Evolutionary conservation across 2,888 invertebrate genomes (phyloP).

Genomic region (Drosophila paucipuncta): DNA sequence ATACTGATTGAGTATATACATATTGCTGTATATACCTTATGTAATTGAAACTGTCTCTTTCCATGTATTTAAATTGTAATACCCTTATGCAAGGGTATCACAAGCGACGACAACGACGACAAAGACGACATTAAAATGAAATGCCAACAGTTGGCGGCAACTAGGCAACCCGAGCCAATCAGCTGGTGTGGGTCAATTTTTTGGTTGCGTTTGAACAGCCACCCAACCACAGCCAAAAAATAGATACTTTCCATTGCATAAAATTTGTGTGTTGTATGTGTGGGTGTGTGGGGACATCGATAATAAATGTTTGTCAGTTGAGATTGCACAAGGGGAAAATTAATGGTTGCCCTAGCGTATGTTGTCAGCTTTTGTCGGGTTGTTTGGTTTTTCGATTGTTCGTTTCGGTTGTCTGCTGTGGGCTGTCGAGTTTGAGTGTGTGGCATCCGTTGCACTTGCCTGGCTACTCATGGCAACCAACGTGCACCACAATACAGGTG

Average conservation of each 20-base stretch:
- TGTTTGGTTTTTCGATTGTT: conserved; percentile 9
- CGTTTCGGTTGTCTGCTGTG: conserved; percentile 1
- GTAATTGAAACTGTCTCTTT: neutral
- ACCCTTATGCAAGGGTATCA: neutral
- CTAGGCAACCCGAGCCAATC: conserved; percentile 29
- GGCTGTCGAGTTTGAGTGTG: conserved; percentile 11
- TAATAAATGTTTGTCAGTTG: conserved; percentile 70
- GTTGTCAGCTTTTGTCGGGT: neutral
- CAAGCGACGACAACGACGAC: neutral
- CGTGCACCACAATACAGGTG: conserved; percentile 40
- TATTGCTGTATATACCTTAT: neutral
- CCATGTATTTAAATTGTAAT: neutral
- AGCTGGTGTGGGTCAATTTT: conserved; percentile 27
- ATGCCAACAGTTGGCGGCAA: conserved; percentile 47
- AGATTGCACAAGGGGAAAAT: conserved; percentile 61
- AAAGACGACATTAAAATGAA: conserved; percentile 17
- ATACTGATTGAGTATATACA: neutral
- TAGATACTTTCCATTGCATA: conserved; percentile 71
- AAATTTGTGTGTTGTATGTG: conserved; percentile 44
- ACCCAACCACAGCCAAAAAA: conserved; percentile 56
- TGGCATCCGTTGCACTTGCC: conserved; percentile 32
- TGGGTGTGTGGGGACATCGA: conserved; percentile 33
- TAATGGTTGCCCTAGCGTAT: conserved; percentile 36
- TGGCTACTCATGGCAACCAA: conserved; percentile 7
- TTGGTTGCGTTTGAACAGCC: conserved; percentile 47